These are phyloP conservation scores for Mus caroli DNA, from an alignment of 2,797 vertebrate species.

Conservation along the genomic window DNA sequence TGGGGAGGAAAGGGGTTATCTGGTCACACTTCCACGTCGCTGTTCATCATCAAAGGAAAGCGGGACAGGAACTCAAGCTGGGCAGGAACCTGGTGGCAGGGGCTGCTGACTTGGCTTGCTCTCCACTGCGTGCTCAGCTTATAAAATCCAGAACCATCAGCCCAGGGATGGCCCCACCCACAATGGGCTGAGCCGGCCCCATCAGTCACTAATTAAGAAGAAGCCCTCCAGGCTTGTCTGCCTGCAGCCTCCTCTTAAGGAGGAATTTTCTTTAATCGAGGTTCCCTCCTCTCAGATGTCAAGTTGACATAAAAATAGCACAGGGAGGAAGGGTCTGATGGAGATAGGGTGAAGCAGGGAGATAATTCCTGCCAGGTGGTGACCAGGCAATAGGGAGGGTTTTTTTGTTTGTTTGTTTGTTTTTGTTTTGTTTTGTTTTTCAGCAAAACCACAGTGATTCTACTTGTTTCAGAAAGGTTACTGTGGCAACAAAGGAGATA, in stretches of 20 bases:
- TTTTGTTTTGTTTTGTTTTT: no score
- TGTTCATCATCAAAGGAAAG: not conserved
- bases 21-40: not conserved
- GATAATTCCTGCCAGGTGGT: not conserved
- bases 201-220: not conserved
- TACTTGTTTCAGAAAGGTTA: slow-evolving; percentile 35
- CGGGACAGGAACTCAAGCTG: not conserved
- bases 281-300: not conserved
- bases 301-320: not conserved
- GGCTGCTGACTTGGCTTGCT: not conserved
- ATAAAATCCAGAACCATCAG: not conserved
- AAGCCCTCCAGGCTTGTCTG: not conserved
- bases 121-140: no score
- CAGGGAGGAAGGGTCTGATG: no score
- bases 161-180: not conserved
- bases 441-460: not conserved
- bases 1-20: not conserved
- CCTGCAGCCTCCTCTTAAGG: not conserved
- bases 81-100: not conserved
- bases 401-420: not conserved
- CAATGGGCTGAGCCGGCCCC: no score
- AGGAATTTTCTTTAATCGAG: not conserved
- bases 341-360: not conserved
- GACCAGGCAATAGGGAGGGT: not conserved
- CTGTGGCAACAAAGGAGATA: not conserved